Evolutionary conservation across 2,113 vertebrate genomes (phyloP), one percentile per base, ranked within the genome.

Genomic region (Erythrocercus mccallii): DNA sequence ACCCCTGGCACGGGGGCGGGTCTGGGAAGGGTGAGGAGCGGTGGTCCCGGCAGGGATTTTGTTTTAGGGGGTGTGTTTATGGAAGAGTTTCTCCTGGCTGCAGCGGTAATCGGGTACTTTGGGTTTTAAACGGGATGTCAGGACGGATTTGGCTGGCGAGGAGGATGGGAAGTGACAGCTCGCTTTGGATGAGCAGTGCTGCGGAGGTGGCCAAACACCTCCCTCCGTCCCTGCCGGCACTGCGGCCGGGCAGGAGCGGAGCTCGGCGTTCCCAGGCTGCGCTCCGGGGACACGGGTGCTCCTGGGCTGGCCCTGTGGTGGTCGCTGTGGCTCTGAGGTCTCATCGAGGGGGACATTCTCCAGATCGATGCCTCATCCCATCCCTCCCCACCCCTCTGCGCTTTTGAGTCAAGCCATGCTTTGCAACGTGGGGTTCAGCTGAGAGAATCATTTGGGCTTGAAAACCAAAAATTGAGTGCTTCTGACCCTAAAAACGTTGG

Each of bases 121-220:
- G 92, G 54, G 79, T 70, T 86, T 78, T 95, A 94, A 96, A 94
- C 2, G 44, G 77, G 64, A 93, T 93, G 94, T 95, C 82, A n/a
- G 89, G 76, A 91, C 66, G 74, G 66, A 68, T 96, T 96, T 96
- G 94, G 80, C 80, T 48, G 74, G 62, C 1, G 42, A 85, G 38
- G 91, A 93, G 50, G 64, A 51, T 91, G 58, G 65, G 13, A 92
- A 86, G 56, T 18, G 91, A 86, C 96, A 94, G 78, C 70, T 97
- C 38, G 0, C 58, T 90, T 86, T 8, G 11, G 76, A 47, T 71
- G 86, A 88, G 56, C 86, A 48, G 57, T n/a, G 73, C 85, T 61
- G 54, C 15, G 7, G 78, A 37, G 30, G 44, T 22, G 10, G 76
- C 81, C 72, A 33, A 48, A 69, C 6, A 2, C 44, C 58, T 51